Evolutionary conservation across 2,113 vertebrate species (phyloP).

Genomic region (Puffinus mauretanicus): DNA sequence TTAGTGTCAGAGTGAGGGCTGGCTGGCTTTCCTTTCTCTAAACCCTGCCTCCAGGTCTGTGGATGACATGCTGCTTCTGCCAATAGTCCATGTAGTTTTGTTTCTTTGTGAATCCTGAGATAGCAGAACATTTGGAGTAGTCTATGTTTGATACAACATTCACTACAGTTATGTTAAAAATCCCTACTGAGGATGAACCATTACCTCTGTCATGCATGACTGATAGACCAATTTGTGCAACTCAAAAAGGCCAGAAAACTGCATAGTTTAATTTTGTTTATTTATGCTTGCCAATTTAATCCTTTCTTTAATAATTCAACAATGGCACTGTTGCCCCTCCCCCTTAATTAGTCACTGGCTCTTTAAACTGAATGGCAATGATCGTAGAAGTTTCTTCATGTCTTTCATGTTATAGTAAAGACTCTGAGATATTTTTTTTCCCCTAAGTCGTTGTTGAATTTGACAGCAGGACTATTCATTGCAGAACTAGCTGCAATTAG

Average conservation of each 20-base stretch:
- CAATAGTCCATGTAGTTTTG: neutral
- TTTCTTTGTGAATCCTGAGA: neutral
- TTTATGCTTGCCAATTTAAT: constrained; percentile 59
- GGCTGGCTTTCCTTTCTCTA: neutral
- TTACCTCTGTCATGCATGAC: neutral
- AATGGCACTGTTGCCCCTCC: neutral
- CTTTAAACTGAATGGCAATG: constrained; percentile 63
- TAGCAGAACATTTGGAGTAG: neutral
- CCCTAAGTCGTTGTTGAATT: constrained; percentile 73
- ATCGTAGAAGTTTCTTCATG: constrained; percentile 64
- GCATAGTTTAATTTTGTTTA: constrained; percentile 54
- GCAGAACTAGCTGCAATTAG: constrained; percentile 83
- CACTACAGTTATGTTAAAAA: neutral
- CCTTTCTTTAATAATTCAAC: constrained; percentile 44
- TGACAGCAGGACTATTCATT: constrained; percentile 81
- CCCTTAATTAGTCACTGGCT: constrained; percentile 24
- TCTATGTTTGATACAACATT: neutral
- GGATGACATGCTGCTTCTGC: neutral
- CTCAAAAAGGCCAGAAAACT: neutral
- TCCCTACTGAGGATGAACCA: neutral
- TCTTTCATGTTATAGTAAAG: constrained; percentile 77
- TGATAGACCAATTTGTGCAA: neutral
- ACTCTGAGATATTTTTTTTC: constrained; percentile 72
- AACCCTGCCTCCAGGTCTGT: neutral
- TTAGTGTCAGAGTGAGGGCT: neutral